A percentile compares a stretch with the other conserved stretches of the same genome.
Evolutionary conservation across 2,888 invertebrate species (phyloP).

Genomic region (Spisula solida): DNA sequence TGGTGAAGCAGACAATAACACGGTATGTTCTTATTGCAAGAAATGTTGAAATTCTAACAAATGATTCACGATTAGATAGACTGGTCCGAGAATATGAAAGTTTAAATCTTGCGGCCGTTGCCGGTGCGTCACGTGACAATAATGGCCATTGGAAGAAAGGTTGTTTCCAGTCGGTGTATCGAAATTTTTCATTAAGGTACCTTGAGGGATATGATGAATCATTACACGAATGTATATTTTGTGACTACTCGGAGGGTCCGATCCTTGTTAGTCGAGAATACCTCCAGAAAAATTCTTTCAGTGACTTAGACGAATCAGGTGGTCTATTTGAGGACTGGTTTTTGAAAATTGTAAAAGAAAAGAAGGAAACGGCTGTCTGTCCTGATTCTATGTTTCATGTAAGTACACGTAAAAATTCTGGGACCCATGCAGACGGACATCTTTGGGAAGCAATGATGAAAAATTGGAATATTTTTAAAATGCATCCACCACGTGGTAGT

Average conservation of each 20-base stretch:
- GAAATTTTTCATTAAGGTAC: constrained; percentile 80
- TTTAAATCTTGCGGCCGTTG: constrained; percentile 74
- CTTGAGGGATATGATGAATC: constrained; percentile 82
- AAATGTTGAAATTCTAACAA: constrained; percentile 75
- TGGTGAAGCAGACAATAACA: constrained; percentile 74
- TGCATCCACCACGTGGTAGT: constrained; percentile 72
- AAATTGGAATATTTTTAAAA: constrained; percentile 63
- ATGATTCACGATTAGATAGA: constrained; percentile 78
- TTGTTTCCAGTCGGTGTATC: constrained; percentile 81
- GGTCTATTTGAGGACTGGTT: constrained; percentile 84
- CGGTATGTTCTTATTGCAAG: constrained; percentile 80
- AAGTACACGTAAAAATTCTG: background rate
- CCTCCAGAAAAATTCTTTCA: constrained; percentile 69
- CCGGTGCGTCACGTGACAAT: constrained; percentile 77
- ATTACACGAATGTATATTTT: constrained; percentile 82
- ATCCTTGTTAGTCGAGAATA: constrained; percentile 77
- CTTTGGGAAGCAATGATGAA: constrained; percentile 57
- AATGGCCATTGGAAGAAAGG: constrained; percentile 81
- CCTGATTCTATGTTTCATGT: constrained; percentile 85
- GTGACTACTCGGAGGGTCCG: constrained; percentile 83
- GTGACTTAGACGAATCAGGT: constrained; percentile 57
- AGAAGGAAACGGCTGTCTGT: constrained; percentile 76
- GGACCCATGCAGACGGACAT: background rate
- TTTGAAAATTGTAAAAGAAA: constrained; percentile 71
- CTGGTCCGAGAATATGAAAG: constrained; percentile 79